Conservation (phyloP, 1,140 invertebrate species). For the Ooceraea biroi region DNA sequence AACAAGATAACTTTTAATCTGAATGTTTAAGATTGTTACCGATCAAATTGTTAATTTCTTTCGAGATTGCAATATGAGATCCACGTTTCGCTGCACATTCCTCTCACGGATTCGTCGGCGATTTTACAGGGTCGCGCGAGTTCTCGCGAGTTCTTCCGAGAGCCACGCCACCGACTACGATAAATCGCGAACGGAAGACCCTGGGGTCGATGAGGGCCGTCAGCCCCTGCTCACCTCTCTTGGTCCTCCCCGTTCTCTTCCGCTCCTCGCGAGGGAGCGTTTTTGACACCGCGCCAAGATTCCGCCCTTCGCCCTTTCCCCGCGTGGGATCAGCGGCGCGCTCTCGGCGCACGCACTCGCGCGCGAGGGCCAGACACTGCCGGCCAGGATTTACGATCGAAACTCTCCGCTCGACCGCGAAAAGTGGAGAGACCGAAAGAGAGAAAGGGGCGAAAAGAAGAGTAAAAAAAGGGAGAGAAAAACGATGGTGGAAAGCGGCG, state of each 20-base stretch:
- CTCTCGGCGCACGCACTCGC: constrained; percentile 28
- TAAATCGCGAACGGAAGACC: constrained; percentile 65
- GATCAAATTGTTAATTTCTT: no score
- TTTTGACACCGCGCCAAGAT: constrained; percentile 80
- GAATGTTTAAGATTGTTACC: no score
- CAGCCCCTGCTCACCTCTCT: constrained; percentile 25
- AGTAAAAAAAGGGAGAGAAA: constrained; percentile 16
- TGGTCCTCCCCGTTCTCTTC: constrained; percentile 26
- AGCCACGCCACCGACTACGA: constrained; percentile 24
- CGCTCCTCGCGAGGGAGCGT: constrained; percentile 60
- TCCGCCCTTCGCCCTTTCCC: constrained; percentile 49
- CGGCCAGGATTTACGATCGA: constrained; percentile 79
- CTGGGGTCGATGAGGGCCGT: constrained; percentile 50
- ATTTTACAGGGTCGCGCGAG: constrained; percentile 19
- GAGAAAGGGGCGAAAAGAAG: not conserved
- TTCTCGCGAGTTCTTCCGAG: constrained; percentile 30
- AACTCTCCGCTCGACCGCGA: constrained; percentile 71
- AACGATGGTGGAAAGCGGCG: constrained; percentile 43
- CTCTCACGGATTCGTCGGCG: not conserved
- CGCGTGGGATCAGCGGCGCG: constrained; percentile 73
- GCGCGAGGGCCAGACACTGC: constrained; percentile 60
- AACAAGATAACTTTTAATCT: no score
- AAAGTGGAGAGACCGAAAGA: constrained; percentile 63
- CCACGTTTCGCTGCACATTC: not conserved
- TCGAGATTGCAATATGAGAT: no score